phyloP scores from a whole-genome alignment of 2,888 invertebrate species.

The Microplitis deprimator region DNA sequence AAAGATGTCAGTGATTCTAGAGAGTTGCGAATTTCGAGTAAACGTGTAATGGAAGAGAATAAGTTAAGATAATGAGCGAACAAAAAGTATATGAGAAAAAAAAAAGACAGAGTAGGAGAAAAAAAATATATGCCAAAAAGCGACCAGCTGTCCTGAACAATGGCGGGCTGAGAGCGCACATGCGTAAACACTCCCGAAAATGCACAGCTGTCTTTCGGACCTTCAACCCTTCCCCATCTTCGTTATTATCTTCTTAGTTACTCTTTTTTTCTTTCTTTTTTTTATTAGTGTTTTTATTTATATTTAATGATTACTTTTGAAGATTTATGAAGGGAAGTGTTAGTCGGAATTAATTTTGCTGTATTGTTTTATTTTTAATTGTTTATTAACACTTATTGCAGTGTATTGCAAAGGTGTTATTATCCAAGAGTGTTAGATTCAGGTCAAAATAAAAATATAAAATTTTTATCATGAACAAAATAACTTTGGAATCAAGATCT shows the following conservation, averaged over 20 bases:
- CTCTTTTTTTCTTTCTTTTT: constrained; percentile 5
- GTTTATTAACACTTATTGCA: constrained; percentile 4
- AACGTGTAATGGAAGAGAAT: not conserved
- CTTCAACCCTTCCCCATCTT: constrained; percentile 24
- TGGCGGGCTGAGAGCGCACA: constrained; percentile 45
- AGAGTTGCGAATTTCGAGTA: not conserved
- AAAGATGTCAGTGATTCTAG: constrained; percentile 10
- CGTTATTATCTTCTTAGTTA: constrained; percentile 13
- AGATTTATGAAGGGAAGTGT: not conserved
- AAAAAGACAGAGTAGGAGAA: constrained; percentile 13
- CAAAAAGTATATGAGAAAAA: constrained; percentile 37
- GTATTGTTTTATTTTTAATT: not conserved
- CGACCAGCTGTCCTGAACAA: constrained; percentile 51
- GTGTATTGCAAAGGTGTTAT: not conserved
- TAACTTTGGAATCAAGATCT: constrained; percentile 31
- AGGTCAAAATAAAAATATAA: constrained; percentile 17
- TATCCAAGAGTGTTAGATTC: not conserved
- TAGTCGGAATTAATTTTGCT: not conserved
- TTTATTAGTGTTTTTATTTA: not conserved
- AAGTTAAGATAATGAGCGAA: constrained; percentile 18
- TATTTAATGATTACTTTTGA: not conserved
- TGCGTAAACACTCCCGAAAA: constrained; percentile 43
- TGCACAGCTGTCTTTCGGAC: constrained; percentile 39
- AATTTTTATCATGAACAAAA: constrained; percentile 25
- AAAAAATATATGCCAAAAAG: constrained; percentile 39